phyloP scores from a whole-genome alignment of 2,797 vertebrate genomes.

The Paramormyrops hopkinsi region DNA sequence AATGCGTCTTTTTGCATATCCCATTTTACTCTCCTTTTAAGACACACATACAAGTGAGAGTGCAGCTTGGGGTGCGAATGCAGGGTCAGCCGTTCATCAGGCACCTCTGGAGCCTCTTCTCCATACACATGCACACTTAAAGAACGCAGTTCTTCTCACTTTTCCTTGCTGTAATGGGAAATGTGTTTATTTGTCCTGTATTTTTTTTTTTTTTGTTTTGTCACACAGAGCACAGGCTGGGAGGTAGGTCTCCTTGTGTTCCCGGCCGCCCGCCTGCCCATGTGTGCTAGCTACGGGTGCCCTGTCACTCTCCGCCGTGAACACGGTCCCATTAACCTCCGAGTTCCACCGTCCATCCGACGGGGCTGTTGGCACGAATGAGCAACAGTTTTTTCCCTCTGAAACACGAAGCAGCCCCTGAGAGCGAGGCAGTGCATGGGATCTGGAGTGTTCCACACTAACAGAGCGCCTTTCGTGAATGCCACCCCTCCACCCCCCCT shows the following conservation, averaged over 20 bases:
- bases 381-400: slow-evolving; percentile 29
- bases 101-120: neutral
- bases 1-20: neutral
- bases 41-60: neutral
- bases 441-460: slow-evolving; percentile 73
- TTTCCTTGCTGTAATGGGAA: slow-evolving; percentile 32
- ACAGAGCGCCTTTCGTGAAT: slow-evolving; percentile 81
- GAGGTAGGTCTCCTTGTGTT: slow-evolving; percentile 96
- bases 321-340: slow-evolving; percentile 87
- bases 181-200: slow-evolving; percentile 59
- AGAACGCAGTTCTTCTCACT: neutral
- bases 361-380: slow-evolving; percentile 52
- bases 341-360: slow-evolving; percentile 56
- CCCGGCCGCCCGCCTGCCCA: slow-evolving; percentile 94
- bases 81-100: neutral
- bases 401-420: slow-evolving; percentile 26
- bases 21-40: neutral
- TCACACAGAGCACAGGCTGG: slow-evolving; percentile 99
- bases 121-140: neutral
- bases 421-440: slow-evolving; percentile 85
- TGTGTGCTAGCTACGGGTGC: slow-evolving; percentile 78
- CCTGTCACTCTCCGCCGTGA: slow-evolving; percentile 79
- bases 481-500: slow-evolving; percentile 59
- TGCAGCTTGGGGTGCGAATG: neutral
- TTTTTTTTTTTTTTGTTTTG: slow-evolving; percentile 89